These are phyloP conservation scores for Hippocampus guttulatus DNA, from an alignment of 2,113 vertebrate species.

Conservation along the genomic window DNA sequence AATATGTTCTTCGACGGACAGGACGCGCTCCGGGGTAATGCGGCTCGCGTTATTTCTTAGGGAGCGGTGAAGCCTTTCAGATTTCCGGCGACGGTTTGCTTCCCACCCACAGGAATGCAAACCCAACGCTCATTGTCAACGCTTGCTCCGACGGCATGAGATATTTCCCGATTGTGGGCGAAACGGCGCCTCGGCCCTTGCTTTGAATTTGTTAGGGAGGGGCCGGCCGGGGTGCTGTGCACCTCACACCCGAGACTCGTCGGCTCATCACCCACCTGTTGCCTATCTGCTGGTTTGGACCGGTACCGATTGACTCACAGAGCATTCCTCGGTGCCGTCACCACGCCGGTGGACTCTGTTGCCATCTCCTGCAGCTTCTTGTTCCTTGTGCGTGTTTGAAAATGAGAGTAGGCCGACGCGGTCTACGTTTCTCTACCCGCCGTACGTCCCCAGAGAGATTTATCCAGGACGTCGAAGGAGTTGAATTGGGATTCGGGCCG, in stretches of 20 bases:
- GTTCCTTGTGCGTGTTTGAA: too few species aligned
- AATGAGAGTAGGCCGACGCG: too few species aligned
- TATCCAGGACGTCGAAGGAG: constrained; percentile 64
- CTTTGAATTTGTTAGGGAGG: constrained; percentile 5
- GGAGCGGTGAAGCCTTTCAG: constrained; percentile 24
- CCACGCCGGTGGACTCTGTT: too few species aligned
- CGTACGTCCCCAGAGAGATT: constrained; percentile 45
- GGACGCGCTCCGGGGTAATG: constrained; percentile 30
- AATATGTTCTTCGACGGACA: constrained; percentile 33
- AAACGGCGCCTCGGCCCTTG: constrained; percentile 36
- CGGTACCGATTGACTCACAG: too few species aligned
- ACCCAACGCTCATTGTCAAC: constrained; percentile 35
- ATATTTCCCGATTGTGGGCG: constrained; percentile 43
- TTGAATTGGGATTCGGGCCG: constrained; percentile 60
- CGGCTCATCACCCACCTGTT: too few species aligned
- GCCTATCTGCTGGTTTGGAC: too few species aligned
- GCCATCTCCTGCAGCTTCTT: too few species aligned
- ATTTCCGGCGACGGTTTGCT: constrained; percentile 37
- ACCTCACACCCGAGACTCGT: too few species aligned
- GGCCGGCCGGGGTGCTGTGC: too few species aligned
- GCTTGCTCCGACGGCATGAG: constrained; percentile 35
- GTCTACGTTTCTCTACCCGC: constrained; percentile 72
- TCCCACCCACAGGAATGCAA: constrained; percentile 32
- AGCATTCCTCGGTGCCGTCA: too few species aligned
- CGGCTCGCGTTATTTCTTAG: constrained; percentile 31